Percentiles rank a stretch among this genome's conserved stretches.
Conservation (phyloP, 2,797 vertebrate species). For the Rachycentron canadum region DNA sequence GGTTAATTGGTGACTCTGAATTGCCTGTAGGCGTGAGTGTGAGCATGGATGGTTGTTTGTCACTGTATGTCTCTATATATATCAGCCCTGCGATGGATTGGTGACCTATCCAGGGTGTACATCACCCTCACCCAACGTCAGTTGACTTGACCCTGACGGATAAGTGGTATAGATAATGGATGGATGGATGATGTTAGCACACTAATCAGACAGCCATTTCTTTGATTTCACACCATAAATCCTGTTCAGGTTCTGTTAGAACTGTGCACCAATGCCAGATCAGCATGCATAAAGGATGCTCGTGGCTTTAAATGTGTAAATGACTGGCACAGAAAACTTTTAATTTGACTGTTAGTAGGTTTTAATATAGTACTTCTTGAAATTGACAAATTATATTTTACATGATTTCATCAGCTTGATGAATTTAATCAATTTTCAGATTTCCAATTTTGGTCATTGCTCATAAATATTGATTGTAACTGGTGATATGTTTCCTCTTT, state of each 20-base stretch:
- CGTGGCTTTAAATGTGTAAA: background rate
- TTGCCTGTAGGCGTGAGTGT: too few relatives aligned
- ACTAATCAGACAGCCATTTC: background rate
- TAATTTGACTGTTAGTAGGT: background rate
- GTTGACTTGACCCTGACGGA: too few relatives aligned
- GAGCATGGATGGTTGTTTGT: too few relatives aligned
- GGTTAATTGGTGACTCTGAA: too few relatives aligned
- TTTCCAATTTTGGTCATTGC: background rate
- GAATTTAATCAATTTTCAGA: background rate
- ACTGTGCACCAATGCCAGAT: background rate
- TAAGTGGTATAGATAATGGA: too few relatives aligned
- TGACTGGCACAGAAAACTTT: background rate
- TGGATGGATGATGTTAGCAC: too few relatives aligned
- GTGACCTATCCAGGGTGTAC: too few relatives aligned
- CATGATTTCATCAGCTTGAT: background rate
- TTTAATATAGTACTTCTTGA: background rate
- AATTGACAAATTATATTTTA: background rate
- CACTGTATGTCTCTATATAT: too few relatives aligned
- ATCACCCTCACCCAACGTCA: too few relatives aligned
- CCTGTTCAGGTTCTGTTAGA: background rate
- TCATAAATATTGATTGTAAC: conserved; percentile 4
- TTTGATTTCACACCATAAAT: background rate
- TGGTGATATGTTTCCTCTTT: conserved; percentile 1
- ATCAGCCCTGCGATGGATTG: too few relatives aligned
- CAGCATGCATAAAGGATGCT: background rate